Evolutionary conservation across 2,797 vertebrate species (phyloP).

Genomic region (Xenentodon cancila): DNA sequence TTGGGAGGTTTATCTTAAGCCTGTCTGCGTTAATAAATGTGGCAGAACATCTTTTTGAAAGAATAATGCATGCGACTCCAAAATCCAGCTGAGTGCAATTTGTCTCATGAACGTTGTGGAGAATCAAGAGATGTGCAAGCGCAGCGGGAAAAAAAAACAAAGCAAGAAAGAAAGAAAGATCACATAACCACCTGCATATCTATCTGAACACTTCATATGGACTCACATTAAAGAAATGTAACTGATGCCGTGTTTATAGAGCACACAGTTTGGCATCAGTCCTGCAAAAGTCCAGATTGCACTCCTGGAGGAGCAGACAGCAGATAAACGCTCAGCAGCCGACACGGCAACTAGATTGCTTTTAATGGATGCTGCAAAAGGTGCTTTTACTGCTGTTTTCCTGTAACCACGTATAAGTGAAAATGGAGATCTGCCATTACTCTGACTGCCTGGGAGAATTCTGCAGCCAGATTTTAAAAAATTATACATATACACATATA

Average conservation of each 20-base stretch:
- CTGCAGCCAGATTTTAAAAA: slow-evolving; percentile 26
- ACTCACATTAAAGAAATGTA: background rate
- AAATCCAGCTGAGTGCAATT: slow-evolving; percentile 51
- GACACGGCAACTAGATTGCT: slow-evolving; percentile 47
- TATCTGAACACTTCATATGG: background rate
- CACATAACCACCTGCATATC: background rate
- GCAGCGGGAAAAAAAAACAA: slow-evolving; percentile 9
- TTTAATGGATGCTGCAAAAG: slow-evolving; percentile 55
- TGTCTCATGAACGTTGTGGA: slow-evolving; percentile 57
- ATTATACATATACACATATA: too few relatives aligned
- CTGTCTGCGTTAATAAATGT: slow-evolving; percentile 54
- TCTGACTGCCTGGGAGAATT: slow-evolving; percentile 45
- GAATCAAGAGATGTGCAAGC: slow-evolving; percentile 60
- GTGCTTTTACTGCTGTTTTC: slow-evolving; percentile 67
- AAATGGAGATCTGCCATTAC: slow-evolving; percentile 60
- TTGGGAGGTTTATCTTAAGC: slow-evolving; percentile 39
- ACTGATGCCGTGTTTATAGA: slow-evolving; percentile 19
- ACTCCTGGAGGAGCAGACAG: slow-evolving; percentile 41
- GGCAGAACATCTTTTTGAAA: slow-evolving; percentile 44
- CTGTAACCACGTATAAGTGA: slow-evolving; percentile 65
- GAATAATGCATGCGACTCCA: slow-evolving; percentile 59
- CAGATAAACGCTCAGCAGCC: slow-evolving; percentile 46
- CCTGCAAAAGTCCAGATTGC: slow-evolving; percentile 51
- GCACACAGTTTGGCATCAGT: slow-evolving; percentile 28
- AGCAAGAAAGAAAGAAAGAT: too few relatives aligned